A percentile compares a stretch with the other conserved stretches of the same genome.
Conservation (phyloP, 1,140 invertebrate species). For the Pseudomyrmex dendroicus region DNA sequence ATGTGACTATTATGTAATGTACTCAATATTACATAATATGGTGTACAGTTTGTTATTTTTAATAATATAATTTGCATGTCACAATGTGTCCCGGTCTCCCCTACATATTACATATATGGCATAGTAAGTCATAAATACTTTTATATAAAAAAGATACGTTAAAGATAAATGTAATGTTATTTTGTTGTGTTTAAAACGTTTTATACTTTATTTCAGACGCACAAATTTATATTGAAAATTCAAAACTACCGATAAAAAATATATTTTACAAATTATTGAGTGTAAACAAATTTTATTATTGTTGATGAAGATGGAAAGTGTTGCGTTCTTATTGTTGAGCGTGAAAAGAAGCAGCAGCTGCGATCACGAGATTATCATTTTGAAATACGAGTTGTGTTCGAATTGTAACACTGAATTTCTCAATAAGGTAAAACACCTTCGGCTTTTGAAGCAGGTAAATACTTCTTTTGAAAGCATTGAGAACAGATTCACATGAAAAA, state of each 20-base stretch:
- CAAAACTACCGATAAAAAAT: neutral
- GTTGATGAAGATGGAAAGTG: neutral
- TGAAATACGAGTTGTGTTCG: constrained; percentile 52
- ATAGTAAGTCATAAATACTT: too few relatives aligned
- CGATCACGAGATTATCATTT: constrained; percentile 29
- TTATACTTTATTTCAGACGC: neutral
- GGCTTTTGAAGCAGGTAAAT: constrained; percentile 39
- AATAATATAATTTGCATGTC: too few relatives aligned
- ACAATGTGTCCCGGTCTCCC: too few relatives aligned
- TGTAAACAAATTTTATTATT: too few relatives aligned
- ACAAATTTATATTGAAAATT: neutral
- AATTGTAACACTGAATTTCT: neutral
- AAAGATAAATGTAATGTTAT: too few relatives aligned
- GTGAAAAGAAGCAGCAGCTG: constrained; percentile 45
- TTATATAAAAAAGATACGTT: too few relatives aligned
- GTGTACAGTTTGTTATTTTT: too few relatives aligned
- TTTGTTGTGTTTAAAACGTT: neutral
- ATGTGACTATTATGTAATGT: too few relatives aligned
- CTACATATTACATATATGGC: too few relatives aligned
- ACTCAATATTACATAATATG: too few relatives aligned
- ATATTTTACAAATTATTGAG: too few relatives aligned
- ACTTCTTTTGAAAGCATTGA: constrained; percentile 5
- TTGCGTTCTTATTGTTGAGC: constrained; percentile 37
- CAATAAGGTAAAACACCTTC: constrained; percentile 35
- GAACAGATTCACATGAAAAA: constrained; percentile 1